phyloP scores from a whole-genome alignment of 2,797 vertebrate genomes.

The Artibeus jamaicensis region DNA sequence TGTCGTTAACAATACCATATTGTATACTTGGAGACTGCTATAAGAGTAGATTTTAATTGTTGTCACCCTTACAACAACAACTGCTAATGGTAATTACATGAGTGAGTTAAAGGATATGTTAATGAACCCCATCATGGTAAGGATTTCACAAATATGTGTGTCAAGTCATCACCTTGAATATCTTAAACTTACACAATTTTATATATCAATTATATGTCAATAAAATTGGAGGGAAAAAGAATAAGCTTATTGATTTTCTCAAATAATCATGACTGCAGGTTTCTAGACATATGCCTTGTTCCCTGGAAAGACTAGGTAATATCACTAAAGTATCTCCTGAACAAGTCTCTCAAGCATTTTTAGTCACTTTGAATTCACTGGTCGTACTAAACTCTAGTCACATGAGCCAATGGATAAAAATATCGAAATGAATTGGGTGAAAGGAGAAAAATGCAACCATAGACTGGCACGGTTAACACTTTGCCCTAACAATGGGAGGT shows the following conservation, averaged over 20 bases:
- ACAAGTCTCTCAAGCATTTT: neutral
- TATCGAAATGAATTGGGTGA: neutral
- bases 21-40: neutral
- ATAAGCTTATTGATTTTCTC: slow-evolving; percentile 3
- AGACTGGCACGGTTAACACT: neutral
- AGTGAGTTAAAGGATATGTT: neutral
- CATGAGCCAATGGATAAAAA: neutral
- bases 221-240: neutral
- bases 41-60: neutral
- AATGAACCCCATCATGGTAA: neutral
- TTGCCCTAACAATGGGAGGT: neutral
- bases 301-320: slow-evolving; percentile 6
- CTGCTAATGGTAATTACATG: neutral
- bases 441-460: neutral
- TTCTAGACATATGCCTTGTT: neutral
- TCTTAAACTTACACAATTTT: neutral
- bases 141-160: neutral
- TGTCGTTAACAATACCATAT: neutral
- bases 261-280: neutral
- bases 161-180: neutral
- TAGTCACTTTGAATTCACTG: neutral
- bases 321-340: neutral
- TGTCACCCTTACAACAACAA: neutral
- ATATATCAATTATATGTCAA: neutral
- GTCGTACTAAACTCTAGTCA: neutral